Conservation (phyloP, 2,797 vertebrate genomes). For the Pangasius sanitwongsei region DNA sequence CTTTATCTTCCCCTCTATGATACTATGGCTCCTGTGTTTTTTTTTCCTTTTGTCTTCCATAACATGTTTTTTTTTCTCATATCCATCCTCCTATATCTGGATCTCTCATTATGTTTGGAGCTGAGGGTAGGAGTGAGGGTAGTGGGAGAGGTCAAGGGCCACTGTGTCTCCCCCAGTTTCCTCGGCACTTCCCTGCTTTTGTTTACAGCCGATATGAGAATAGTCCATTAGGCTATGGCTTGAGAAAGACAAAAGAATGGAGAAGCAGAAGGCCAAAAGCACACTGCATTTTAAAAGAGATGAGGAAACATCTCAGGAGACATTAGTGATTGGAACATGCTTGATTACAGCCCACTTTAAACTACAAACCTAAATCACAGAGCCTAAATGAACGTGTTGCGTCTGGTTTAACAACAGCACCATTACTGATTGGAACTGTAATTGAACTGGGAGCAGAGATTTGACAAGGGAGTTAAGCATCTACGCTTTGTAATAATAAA, state of each 20-base stretch:
- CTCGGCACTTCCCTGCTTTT: slow-evolving; percentile 55
- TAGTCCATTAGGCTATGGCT: slow-evolving; percentile 30
- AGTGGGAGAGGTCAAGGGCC: slow-evolving; percentile 47
- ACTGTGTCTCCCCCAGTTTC: slow-evolving; percentile 45
- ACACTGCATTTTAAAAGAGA: slow-evolving; percentile 34
- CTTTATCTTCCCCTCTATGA: slow-evolving; percentile 13
- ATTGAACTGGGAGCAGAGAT: slow-evolving; percentile 68
- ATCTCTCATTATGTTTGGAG: slow-evolving; percentile 38
- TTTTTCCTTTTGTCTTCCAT: not conserved
- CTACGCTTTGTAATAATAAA: slow-evolving; percentile 52
- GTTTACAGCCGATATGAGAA: slow-evolving; percentile 60
- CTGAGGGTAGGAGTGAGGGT: slow-evolving; percentile 4
- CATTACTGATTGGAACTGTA: slow-evolving; percentile 73
- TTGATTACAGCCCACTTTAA: slow-evolving; percentile 53
- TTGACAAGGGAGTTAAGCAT: slow-evolving; percentile 61
- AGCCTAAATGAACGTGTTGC: slow-evolving; percentile 63
- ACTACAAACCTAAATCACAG: slow-evolving; percentile 54
- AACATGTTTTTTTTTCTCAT: not conserved
- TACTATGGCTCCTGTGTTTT: no score
- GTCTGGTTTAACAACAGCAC: slow-evolving; percentile 54
- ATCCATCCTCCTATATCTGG: slow-evolving; percentile 39
- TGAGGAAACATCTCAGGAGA: slow-evolving; percentile 37
- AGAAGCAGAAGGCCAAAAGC: slow-evolving; percentile 19
- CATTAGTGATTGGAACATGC: slow-evolving; percentile 31
- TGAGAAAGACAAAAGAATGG: slow-evolving; percentile 46